phyloP scores from a whole-genome alignment of 2,113 vertebrate species.

The Phylloscopus whistleri region DNA sequence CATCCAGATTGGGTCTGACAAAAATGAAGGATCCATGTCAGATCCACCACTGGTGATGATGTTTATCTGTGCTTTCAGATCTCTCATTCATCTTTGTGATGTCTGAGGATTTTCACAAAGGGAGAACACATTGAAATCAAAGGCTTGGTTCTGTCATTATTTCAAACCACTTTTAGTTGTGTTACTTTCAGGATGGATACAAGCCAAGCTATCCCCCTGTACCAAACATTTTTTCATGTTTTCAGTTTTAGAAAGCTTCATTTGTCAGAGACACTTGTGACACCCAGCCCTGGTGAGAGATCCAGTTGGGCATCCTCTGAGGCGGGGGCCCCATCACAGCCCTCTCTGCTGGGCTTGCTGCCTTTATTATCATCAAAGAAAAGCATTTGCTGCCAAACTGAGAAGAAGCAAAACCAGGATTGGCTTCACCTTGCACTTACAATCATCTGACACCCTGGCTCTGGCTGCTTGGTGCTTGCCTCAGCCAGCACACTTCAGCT shows the following conservation, averaged over 20 bases:
- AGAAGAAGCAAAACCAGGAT: not conserved
- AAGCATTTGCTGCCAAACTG: not conserved
- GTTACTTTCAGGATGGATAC: not conserved
- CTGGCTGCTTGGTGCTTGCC: not conserved
- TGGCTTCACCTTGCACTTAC: not conserved
- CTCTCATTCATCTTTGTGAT: not conserved
- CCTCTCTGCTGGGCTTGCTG: not conserved
- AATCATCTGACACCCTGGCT: not conserved
- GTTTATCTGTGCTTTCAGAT: not conserved
- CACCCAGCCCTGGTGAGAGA: not conserved
- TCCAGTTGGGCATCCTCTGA: not conserved
- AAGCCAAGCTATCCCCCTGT: not conserved
- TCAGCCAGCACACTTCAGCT: accelerated
- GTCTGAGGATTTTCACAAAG: not conserved
- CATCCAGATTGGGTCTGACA: not conserved
- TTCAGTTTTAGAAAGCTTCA: not conserved
- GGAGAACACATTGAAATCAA: not conserved
- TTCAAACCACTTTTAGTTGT: not conserved
- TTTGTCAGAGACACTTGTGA: not conserved
- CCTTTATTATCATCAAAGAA: not conserved
- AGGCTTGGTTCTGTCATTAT: not conserved
- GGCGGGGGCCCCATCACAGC: not conserved
- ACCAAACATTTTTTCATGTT: not conserved
- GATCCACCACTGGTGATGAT: not conserved
- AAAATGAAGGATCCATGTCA: not conserved